Percentiles rank a stretch among this genome's conserved stretches.
phyloP scores from a whole-genome alignment of 2,113 vertebrate species.

The Protobothrops flavoviridis region DNA sequence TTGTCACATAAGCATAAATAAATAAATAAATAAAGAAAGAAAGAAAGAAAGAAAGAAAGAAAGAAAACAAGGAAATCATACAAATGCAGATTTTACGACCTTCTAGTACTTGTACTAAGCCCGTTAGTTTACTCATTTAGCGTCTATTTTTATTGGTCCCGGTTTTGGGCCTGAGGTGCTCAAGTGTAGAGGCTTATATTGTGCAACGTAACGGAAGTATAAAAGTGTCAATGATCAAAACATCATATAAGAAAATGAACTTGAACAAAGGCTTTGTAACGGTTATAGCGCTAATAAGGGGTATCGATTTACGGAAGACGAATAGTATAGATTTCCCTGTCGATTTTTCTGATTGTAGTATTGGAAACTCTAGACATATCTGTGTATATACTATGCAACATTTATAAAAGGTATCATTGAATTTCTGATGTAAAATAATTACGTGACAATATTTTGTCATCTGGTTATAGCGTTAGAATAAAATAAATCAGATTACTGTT shows the following conservation, averaged over 20 bases:
- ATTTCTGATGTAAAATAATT: background rate
- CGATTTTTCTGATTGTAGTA: background rate
- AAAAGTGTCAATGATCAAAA: background rate
- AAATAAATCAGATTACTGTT: background rate
- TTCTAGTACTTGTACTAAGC: background rate
- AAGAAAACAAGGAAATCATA: background rate
- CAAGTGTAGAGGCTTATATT: rapidly evolving
- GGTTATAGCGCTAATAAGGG: background rate
- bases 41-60: too few species aligned
- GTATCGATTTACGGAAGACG: background rate
- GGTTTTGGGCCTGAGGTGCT: background rate
- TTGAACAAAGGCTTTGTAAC: background rate
- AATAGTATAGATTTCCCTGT: background rate
- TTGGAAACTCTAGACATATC: too few species aligned
- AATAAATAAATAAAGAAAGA: background rate
- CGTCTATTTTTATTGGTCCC: background rate
- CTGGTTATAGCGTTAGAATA: rapidly evolving
- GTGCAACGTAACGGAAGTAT: background rate
- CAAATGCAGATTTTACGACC: background rate
- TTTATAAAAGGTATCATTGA: background rate
- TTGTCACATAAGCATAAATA: background rate
- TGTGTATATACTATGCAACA: background rate
- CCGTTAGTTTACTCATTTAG: background rate
- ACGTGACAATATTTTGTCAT: background rate
- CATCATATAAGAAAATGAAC: background rate